Base-by-base conservation (phyloP, 2,113 vertebrate genomes). In the Euleptes europaea region DNA sequence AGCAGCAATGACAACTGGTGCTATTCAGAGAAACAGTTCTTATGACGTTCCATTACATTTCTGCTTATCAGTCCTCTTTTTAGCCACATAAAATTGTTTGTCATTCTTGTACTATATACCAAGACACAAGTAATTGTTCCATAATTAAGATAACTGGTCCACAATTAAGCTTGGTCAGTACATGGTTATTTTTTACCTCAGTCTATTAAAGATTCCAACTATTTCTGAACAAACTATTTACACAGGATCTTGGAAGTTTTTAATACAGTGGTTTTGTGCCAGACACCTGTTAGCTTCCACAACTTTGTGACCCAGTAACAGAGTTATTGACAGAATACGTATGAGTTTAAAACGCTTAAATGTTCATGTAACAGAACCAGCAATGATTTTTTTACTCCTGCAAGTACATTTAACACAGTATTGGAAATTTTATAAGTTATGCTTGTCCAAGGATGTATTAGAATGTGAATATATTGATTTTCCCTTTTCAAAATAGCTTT, bases 341-440 rank as follows among this genome's bases (percentile, higher is more conserved):
- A 35, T 44, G 76, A 87, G 78, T 66, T 72, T 85, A 76, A 85
- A 28, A 19, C 17, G 75, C n/a, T 67, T 44, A 33, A 73, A 81
- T 88, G 42, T n/a, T 65, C 19, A 88, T 90, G 83, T 75, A 70
- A 76, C 63, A 51, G 42, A 84, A 75, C 89, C 69, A 83, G 49
- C 35, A 83, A 1, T 42, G 82, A 86, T 42, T 90, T 57, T 66
- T 81, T 78, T 78, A n/a, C n/a, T 87, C 83, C 88, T 3, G 4
- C 49, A 83, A 79, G 76, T 89, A n/a, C 70, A 71, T 89, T 85
- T 72, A 83, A 54, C 71, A 5, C 19, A 80, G 11, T 67, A 57
- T 23, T n/a, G 75, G 38, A 5, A 77, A 91, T 72, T 90, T 87
- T 72, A 88, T 84, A 81, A 31, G 82, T 77, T 75, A 73, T 78